A percentile compares a stretch with the other conserved stretches of the same genome.
Evolutionary conservation across 2,113 vertebrate species (phyloP).

Genomic region (Polypterus bichir): DNA sequence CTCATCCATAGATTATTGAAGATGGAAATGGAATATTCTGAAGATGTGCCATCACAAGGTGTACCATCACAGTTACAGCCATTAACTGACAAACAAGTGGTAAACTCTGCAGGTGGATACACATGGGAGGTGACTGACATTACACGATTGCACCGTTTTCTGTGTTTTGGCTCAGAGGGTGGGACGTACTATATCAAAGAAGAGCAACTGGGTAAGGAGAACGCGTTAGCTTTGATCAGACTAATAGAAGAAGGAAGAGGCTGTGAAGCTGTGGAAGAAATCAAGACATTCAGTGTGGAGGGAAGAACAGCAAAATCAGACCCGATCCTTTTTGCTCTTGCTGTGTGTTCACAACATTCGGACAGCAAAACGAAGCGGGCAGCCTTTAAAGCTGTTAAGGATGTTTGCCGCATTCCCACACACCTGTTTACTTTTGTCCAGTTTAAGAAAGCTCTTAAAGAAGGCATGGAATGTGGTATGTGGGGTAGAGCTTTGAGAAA

Average conservation of each 20-base stretch:
- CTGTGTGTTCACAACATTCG: constrained; percentile 75
- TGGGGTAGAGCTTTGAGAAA: constrained; percentile 88
- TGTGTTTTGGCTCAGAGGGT: constrained; percentile 78
- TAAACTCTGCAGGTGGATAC: constrained; percentile 29
- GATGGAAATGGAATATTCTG: too few species aligned
- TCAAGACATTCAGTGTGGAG: constrained; percentile 59
- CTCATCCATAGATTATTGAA: too few species aligned
- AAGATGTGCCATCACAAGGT: constrained; percentile 23
- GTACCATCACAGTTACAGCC: constrained; percentile 21
- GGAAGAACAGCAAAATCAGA: constrained; percentile 52
- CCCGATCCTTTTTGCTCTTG: constrained; percentile 71
- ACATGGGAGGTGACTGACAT: constrained; percentile 55
- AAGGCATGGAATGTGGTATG: constrained; percentile 81
- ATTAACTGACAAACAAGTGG: constrained; percentile 32
- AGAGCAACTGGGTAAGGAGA: constrained; percentile 46
- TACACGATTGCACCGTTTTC: constrained; percentile 62
- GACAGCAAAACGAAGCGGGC: constrained; percentile 74
- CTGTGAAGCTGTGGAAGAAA: constrained; percentile 69
- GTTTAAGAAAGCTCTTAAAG: constrained; percentile 83
- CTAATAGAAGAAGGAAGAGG: constrained; percentile 75
- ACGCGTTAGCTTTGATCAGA: constrained; percentile 52
- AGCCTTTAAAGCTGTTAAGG: constrained; percentile 69
- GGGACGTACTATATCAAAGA: constrained; percentile 60
- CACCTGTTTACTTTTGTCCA: constrained; percentile 84
- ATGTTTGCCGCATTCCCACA: constrained; percentile 64